Conservation (phyloP, 2,113 vertebrate genomes). For the Dicentrarchus labrax region DNA sequence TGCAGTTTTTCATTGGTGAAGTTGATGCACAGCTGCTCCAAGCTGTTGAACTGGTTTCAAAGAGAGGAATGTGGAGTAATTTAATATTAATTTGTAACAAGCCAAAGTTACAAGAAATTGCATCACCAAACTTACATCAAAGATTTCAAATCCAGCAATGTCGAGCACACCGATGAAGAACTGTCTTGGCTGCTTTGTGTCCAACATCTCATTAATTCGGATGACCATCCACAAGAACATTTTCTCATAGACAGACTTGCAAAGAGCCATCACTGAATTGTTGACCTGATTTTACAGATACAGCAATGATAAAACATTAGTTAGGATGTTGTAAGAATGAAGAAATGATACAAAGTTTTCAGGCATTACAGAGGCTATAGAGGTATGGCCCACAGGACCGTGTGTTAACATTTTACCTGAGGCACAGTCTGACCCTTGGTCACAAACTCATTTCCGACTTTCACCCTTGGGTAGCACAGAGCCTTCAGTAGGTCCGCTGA, state of each 20-base stretch:
- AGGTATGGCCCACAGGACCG: not conserved
- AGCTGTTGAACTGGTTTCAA: slow-evolving; percentile 81
- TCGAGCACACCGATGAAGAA: slow-evolving; percentile 85
- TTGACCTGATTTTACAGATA: slow-evolving; percentile 71
- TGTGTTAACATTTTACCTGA: slow-evolving; percentile 74
- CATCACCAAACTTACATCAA: slow-evolving; percentile 79
- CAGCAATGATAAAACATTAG: not conserved
- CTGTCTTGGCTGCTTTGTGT: slow-evolving; percentile 82
- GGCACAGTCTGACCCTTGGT: slow-evolving; percentile 86
- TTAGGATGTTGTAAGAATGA: not conserved
- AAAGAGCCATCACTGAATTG: slow-evolving; percentile 81
- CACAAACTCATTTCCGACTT: slow-evolving; percentile 86
- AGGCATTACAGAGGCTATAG: not conserved
- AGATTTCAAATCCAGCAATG: slow-evolving; percentile 87
- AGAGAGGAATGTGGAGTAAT: not conserved
- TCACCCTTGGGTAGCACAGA: slow-evolving; percentile 85
- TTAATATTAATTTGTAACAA: not conserved
- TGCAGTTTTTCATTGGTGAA: slow-evolving; percentile 94
- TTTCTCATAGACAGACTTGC: slow-evolving; percentile 86
- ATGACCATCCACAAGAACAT: slow-evolving; percentile 87
- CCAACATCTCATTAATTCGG: slow-evolving; percentile 84
- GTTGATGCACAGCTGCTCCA: slow-evolving; percentile 93
- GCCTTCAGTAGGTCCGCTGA: slow-evolving; percentile 85
- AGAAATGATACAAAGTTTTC: not conserved
- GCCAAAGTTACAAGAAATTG: not conserved